These are phyloP conservation scores for Drosophila quinaria DNA, from an alignment of 2,888 invertebrate genomes.

Conservation along the genomic window DNA sequence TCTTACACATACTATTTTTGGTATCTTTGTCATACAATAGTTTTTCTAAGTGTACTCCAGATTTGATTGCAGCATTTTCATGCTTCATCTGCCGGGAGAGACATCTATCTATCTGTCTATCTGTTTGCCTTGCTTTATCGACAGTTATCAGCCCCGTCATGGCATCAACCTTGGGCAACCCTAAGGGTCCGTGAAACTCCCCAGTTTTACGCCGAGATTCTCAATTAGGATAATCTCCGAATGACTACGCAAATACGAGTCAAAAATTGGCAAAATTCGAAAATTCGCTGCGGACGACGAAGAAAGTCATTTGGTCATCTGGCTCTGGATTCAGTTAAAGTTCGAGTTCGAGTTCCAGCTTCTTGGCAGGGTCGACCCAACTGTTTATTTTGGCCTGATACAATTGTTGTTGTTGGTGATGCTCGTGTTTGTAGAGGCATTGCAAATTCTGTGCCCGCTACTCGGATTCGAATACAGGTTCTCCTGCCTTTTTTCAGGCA, in stretches of 20 bases:
- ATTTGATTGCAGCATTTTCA: conserved; percentile 57
- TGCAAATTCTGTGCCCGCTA: conserved; percentile 35
- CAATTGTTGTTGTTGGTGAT: conserved; percentile 43
- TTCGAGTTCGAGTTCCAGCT: not conserved
- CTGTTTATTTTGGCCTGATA: conserved; percentile 53
- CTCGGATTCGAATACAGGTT: conserved; percentile 11
- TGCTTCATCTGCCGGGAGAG: conserved; percentile 35
- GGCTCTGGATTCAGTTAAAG: conserved; percentile 10
- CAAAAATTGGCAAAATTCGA: conserved; percentile 80
- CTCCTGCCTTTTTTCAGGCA: conserved; percentile 46
- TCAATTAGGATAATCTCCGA: conserved; percentile 84
- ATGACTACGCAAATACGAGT: conserved; percentile 83
- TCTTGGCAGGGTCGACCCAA: conserved; percentile 19
- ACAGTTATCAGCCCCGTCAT: conserved; percentile 26
- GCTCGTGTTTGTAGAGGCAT: conserved; percentile 47
- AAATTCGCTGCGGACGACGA: conserved; percentile 74
- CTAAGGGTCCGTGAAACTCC: conserved; percentile 15
- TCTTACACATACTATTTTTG: not conserved
- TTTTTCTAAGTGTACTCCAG: conserved; percentile 42
- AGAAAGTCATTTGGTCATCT: conserved; percentile 34
- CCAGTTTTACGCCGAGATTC: conserved; percentile 71
- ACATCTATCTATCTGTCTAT: conserved; percentile 40
- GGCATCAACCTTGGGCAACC: conserved; percentile 37
- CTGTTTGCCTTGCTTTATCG: conserved; percentile 38
- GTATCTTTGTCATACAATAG: not conserved